Evolutionary conservation across 2,797 vertebrate species (phyloP), one percentile per base, ranked within the genome.

Genomic region (Amniataba percoides): DNA sequence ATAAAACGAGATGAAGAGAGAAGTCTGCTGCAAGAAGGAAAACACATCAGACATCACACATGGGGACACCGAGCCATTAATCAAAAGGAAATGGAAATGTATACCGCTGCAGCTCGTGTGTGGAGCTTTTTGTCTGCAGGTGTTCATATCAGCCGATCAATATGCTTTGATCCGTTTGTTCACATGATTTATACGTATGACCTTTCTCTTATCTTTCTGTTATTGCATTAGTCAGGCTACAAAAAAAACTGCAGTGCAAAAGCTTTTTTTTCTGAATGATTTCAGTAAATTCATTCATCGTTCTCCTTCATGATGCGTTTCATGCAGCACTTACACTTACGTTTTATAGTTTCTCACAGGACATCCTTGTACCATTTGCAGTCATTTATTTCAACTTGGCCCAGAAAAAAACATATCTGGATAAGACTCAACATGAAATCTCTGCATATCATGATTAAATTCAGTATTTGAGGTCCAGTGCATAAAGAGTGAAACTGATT

Each of bases 111-210:
- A 39, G 61, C 42, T 36, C 48, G 9, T 8, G 31, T 55, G 16
- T 55, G 55, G 12, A 59, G 61, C 55, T 48, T 52, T 61, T 52
- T 13, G 58, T 72, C 36, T 43, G 3, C 18, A 7, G 25, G 42
- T 34, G 36, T 61, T 58, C 31, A 34, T 43, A 13, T 45, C 59
- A 61, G 27, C 49, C 5, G 21, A 79, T 79, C 81, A 71, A 75
- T 83, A 83, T 25, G 55, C 72, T 62, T 57, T 78, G 60, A 71
- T 45, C 27, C 8, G 1, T 13, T 19, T 58, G 45, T 63, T 67
- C 8, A 36, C 34, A 36, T 4, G 34, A 36, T 36, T 7, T 8
- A 36, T 5, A 36, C 2, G 8, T 36, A 36, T 9, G 14, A 15
- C 21, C 15, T 67, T 25, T 7, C 51, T 14, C 2, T 25, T 21